Evolutionary conservation across 2,113 vertebrate genomes (phyloP).

Genomic region (Pipra filicauda): DNA sequence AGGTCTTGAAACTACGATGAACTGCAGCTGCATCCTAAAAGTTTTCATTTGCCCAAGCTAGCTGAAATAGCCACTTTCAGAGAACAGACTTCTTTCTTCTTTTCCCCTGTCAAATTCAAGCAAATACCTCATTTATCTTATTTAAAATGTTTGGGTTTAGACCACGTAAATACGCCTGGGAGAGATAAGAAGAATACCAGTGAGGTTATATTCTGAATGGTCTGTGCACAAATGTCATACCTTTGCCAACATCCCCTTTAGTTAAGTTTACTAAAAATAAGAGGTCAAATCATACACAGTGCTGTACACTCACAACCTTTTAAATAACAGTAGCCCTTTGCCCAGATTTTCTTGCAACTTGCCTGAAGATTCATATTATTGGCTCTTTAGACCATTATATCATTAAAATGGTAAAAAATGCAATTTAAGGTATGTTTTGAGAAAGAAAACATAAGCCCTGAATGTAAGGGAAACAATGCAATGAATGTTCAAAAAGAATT

Average conservation of each 20-base stretch:
- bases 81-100: not conserved
- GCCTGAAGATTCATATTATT: not conserved
- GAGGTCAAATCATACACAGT: not conserved
- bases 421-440: not conserved
- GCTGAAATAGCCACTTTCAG: not conserved
- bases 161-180: not conserved
- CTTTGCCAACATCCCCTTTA: not conserved
- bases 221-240: not conserved
- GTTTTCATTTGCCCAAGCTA: not conserved
- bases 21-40: not conserved
- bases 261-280: not conserved
- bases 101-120: not conserved
- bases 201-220: not conserved
- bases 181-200: not conserved
- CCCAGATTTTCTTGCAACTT: not conserved
- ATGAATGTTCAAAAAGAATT: not conserved
- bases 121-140: not conserved
- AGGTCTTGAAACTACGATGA: not conserved
- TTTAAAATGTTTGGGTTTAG: not conserved
- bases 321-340: not conserved
- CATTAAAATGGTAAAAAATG: not conserved
- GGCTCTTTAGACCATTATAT: not conserved
- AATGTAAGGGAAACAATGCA: not conserved
- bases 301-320: not conserved
- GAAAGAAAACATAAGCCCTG: not conserved